Conservation (phyloP, 64 coral and sea anemone species). For the Montipora sp. region DNA sequence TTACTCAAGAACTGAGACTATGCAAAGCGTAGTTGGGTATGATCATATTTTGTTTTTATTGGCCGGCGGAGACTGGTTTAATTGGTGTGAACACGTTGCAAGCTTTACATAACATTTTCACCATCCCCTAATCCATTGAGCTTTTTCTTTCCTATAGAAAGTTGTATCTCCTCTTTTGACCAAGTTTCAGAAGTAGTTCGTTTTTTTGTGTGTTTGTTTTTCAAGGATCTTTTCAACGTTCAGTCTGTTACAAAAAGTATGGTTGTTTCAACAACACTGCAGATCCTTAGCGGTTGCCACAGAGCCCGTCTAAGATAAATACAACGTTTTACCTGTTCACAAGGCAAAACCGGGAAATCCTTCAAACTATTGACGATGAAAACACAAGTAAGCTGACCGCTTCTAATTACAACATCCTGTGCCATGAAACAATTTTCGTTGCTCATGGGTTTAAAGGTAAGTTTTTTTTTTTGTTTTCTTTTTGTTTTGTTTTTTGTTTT, state of each 20-base stretch:
- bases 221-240: background rate
- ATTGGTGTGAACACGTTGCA: too few relatives aligned
- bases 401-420: background rate
- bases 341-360: background rate
- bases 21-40: too few relatives aligned
- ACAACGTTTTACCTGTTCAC: conserved; percentile 63
- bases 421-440: conserved; percentile 11
- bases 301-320: conserved; percentile 49
- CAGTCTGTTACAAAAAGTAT: conserved; percentile 48
- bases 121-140: too few relatives aligned
- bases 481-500: too few relatives aligned
- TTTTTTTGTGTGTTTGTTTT: background rate
- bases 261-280: conserved; percentile 65
- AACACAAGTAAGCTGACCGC: background rate
- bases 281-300: conserved; percentile 27
- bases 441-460: conserved; percentile 44
- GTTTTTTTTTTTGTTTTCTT: too few relatives aligned
- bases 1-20: too few relatives aligned
- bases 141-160: too few relatives aligned
- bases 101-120: too few relatives aligned
- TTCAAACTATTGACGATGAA: background rate
- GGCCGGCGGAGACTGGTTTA: too few relatives aligned
- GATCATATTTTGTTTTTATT: too few relatives aligned
- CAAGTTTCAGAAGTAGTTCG: too few relatives aligned
- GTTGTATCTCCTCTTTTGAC: too few relatives aligned